These are phyloP conservation scores for Tychaedon coryphoeus DNA, from an alignment of 2,113 vertebrate species.

Conservation along the genomic window DNA sequence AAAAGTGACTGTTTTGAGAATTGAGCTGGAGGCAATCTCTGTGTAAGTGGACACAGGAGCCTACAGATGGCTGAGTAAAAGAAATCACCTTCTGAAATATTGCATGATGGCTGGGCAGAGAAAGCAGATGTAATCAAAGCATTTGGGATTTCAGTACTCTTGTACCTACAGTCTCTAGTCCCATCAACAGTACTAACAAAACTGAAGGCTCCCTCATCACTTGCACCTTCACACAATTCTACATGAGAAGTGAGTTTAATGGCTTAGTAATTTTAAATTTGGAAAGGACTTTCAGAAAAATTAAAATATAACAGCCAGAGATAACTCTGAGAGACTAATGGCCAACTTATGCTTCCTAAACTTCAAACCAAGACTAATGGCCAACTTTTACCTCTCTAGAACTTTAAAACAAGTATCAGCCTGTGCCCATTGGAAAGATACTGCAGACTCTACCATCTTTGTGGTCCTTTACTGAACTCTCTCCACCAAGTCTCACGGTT, in stretches of 20 bases:
- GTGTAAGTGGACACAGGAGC: fast-evolving
- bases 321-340: background rate
- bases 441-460: background rate
- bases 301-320: background rate
- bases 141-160: background rate
- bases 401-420: background rate
- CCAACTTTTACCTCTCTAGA: background rate
- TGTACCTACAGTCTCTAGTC: background rate
- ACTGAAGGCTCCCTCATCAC: background rate
- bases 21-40: background rate
- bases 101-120: background rate
- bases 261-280: background rate
- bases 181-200: background rate
- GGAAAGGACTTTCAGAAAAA: background rate
- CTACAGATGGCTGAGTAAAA: fast-evolving
- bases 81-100: background rate
- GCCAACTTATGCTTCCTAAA: background rate
- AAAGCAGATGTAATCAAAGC: background rate
- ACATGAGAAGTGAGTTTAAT: background rate
- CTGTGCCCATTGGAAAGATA: background rate
- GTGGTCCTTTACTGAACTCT: background rate
- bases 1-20: background rate
- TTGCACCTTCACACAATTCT: background rate
- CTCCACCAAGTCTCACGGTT: fast-evolving
- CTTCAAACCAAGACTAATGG: background rate